phyloP scores from a whole-genome alignment of 2,113 vertebrate genomes.

The Coturnix japonica region DNA sequence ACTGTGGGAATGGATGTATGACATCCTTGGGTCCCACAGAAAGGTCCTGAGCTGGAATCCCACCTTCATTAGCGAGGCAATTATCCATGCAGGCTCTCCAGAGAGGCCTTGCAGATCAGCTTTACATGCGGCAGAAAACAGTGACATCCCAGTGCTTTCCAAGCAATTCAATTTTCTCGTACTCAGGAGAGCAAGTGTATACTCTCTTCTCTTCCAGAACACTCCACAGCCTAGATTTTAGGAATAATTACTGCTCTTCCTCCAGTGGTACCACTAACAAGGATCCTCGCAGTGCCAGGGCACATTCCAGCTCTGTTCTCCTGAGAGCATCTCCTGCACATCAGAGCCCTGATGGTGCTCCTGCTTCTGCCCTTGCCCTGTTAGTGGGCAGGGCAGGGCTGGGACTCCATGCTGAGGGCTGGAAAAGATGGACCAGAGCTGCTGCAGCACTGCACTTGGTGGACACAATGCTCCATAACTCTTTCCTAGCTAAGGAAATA shows the following conservation, averaged over 20 bases:
- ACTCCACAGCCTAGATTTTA: background rate
- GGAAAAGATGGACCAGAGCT: background rate
- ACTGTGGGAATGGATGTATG: background rate
- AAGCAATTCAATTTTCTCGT: fast-evolving
- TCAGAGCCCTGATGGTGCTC: background rate
- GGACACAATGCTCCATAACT: slow-evolving; percentile 31
- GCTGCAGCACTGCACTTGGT: slow-evolving; percentile 36
- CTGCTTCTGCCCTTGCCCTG: background rate
- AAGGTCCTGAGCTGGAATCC: background rate
- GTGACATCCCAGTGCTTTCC: fast-evolving
- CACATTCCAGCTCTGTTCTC: background rate
- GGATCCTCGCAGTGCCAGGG: background rate
- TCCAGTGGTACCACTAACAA: slow-evolving; percentile 1
- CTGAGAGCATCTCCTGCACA: background rate
- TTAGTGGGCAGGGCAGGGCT: background rate
- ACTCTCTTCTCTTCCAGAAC: background rate
- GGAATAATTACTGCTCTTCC: slow-evolving; percentile 26
- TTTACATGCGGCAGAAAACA: background rate
- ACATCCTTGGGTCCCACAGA: background rate
- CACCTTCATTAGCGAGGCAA: background rate
- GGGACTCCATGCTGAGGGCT: background rate
- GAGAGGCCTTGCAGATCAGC: background rate
- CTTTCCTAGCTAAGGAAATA: slow-evolving; percentile 37
- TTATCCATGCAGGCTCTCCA: background rate
- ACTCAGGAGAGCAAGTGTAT: background rate